Conservation (phyloP, 2,113 vertebrate species). For the Arvicanthis niloticus region DNA sequence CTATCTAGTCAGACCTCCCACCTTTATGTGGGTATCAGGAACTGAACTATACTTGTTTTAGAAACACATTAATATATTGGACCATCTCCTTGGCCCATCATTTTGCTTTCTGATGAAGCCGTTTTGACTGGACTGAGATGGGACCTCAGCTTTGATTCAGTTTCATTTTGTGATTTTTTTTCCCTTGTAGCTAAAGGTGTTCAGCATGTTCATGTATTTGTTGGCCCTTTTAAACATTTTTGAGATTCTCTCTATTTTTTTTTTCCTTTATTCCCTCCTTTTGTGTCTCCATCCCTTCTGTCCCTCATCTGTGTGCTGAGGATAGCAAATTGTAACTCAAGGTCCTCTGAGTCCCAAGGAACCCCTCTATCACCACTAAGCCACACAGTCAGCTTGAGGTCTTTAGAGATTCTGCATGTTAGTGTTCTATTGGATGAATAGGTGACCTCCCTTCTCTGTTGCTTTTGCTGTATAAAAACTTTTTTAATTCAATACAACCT, state of each 20-base stretch:
- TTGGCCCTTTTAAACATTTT: not conserved
- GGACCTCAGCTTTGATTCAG: not conserved
- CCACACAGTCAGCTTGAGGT: not conserved
- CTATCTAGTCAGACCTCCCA: not conserved
- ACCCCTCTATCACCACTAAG: not conserved
- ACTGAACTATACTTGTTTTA: not conserved
- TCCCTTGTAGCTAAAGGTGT: not conserved
- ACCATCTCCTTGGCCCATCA: not conserved
- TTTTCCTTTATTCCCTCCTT: not conserved
- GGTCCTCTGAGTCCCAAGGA: not conserved
- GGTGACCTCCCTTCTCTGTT: no score
- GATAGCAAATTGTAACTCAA: not conserved
- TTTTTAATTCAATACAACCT: not conserved
- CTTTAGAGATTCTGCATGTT: not conserved
- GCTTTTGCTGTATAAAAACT: not conserved
- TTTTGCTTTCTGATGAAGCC: not conserved
- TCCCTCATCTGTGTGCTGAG: not conserved
- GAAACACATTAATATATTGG: not conserved
- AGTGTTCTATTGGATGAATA: not conserved
- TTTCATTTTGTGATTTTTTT: not conserved
- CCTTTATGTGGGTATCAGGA: not conserved
- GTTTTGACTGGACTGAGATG: not conserved
- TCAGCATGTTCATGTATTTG: no score
- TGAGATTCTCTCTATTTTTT: not conserved
- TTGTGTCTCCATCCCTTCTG: no score